Evolutionary conservation across 2,888 invertebrate genomes (phyloP).

Genomic region (Drosophila incognita): DNA sequence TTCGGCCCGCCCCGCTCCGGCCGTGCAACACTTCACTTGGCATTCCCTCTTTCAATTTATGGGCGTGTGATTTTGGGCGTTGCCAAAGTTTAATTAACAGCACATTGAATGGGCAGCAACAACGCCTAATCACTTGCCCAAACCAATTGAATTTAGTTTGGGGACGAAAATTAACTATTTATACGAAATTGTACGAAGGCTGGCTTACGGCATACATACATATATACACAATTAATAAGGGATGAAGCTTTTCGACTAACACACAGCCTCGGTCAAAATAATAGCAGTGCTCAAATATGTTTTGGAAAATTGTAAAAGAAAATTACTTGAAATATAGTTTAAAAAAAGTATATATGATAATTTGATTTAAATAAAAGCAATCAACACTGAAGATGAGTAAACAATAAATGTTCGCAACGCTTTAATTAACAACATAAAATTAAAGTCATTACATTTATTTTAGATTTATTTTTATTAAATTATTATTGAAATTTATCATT

Average conservation of each 20-base stretch:
- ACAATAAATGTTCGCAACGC: background rate
- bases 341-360: background rate
- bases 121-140: slow-evolving; percentile 39
- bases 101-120: slow-evolving; percentile 33
- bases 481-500: background rate
- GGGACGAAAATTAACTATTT: slow-evolving; percentile 19
- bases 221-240: background rate
- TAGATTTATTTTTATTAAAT: background rate
- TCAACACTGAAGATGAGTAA: background rate
- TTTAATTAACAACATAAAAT: too few relatives aligned
- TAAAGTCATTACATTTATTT: background rate
- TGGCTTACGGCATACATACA: background rate
- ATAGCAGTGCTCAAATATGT: background rate
- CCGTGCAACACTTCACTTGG: background rate
- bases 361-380: background rate
- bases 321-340: background rate
- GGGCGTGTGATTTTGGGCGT: slow-evolving; percentile 27
- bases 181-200: background rate
- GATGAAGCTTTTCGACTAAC: background rate
- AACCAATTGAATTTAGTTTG: slow-evolving; percentile 36
- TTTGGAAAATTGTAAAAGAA: background rate
- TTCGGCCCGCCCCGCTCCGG: background rate
- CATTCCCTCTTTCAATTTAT: slow-evolving; percentile 33
- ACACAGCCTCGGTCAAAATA: background rate
- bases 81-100: slow-evolving; percentile 57